These are phyloP conservation scores for Alviniconcha marisindica DNA, from an alignment of 1,140 invertebrate genomes.

Conservation along the genomic window DNA sequence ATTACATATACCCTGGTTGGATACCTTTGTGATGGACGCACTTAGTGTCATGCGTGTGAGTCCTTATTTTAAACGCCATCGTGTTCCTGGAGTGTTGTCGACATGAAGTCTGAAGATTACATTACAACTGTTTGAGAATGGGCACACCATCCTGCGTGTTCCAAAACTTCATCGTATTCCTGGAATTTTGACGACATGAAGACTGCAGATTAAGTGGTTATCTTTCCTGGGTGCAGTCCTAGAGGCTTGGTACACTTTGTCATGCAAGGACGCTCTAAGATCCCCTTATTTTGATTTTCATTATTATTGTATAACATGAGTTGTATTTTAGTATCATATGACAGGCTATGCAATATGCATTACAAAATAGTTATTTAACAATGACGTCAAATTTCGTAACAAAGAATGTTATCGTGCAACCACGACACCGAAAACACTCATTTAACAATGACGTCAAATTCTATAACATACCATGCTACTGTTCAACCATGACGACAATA, in stretches of 20 bases:
- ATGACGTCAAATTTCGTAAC: not conserved
- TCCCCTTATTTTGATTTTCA: not conserved
- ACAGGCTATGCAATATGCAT: too few species aligned
- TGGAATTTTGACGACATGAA: not conserved
- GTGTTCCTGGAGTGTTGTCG: not conserved
- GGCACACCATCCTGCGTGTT: too few species aligned
- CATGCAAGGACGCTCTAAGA: too few species aligned
- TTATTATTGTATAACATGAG: not conserved
- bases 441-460: too few species aligned
- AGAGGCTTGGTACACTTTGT: too few species aligned
- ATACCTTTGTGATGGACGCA: not conserved
- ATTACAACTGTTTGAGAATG: not conserved
- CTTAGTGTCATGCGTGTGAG: not conserved
- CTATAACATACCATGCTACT: too few species aligned
- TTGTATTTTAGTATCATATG: too few species aligned
- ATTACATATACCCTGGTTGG: constrained; percentile 35
- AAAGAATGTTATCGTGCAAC: not conserved
- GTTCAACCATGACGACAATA: not conserved
- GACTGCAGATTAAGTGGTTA: not conserved
- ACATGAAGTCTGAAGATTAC: not conserved
- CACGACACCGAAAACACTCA: too few species aligned
- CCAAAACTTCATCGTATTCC: not conserved
- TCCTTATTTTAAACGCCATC: too few species aligned
- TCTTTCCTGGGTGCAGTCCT: too few species aligned
- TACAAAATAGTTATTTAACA: not conserved